phyloP scores from a whole-genome alignment of 2,113 vertebrate species.

The Antechinus flavipes region DNA sequence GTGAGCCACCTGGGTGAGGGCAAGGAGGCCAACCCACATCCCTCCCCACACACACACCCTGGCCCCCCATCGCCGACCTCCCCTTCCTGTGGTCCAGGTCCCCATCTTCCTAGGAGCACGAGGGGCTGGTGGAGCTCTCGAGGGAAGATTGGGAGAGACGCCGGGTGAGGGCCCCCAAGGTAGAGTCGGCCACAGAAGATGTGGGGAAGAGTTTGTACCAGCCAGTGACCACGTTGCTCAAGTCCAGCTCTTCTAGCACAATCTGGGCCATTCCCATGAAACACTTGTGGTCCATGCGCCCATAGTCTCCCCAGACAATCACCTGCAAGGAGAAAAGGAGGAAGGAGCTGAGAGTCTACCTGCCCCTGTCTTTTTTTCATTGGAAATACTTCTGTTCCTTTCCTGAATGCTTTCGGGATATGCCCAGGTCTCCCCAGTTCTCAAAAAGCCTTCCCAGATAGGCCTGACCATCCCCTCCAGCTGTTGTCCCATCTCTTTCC shows the following conservation, averaged over 20 bases:
- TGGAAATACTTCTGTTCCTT: neutral
- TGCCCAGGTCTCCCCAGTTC: neutral
- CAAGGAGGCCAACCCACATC: neutral
- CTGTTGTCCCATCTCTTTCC: neutral
- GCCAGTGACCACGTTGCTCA: constrained; percentile 90
- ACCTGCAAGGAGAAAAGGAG: constrained; percentile 84
- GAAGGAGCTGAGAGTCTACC: neutral
- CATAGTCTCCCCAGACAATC: constrained; percentile 99
- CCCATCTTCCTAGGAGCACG: constrained; percentile 89
- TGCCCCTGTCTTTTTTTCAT: neutral
- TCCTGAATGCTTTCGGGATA: neutral
- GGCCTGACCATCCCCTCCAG: neutral
- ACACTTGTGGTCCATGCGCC: constrained; percentile 99
- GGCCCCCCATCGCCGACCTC: constrained; percentile 9
- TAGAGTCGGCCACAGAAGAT: constrained; percentile 96
- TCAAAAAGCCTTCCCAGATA: neutral
- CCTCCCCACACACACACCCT: neutral
- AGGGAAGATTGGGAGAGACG: constrained; percentile 98
- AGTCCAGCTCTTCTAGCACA: constrained; percentile 97
- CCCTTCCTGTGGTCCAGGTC: constrained; percentile 1
- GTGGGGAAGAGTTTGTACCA: constrained; percentile 99
- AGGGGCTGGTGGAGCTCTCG: constrained; percentile 98
- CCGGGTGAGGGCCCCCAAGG: constrained; percentile 94
- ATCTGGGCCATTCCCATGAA: constrained; percentile 99
- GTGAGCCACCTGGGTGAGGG: neutral